Evolutionary conservation across 2,113 vertebrate species (phyloP).

Genomic region (Callocephalon fimbriatum): DNA sequence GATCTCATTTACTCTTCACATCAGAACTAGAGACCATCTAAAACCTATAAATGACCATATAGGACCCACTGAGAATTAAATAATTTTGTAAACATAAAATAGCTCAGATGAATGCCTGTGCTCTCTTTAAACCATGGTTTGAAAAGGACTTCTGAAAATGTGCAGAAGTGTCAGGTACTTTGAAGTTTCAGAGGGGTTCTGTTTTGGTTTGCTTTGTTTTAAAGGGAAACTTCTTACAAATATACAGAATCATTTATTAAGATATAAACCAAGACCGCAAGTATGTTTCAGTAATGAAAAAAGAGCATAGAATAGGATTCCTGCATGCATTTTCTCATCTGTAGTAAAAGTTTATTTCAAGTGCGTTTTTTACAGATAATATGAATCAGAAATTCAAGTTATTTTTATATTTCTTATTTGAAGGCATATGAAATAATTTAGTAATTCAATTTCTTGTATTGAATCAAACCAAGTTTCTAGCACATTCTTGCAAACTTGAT

Average conservation of each 20-base stretch:
- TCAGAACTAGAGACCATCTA: not conserved
- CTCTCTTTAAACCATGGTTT: not conserved
- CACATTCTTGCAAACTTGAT: not conserved
- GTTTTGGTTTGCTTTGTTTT: not conserved
- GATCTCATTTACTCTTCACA: not conserved
- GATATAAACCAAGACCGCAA: not conserved
- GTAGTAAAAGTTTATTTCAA: not conserved
- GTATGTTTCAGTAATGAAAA: not conserved
- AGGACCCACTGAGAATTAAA: not conserved
- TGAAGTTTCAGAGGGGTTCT: rapidly evolving
- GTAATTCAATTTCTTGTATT: not conserved
- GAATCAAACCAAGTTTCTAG: not conserved
- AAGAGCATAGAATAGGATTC: not conserved
- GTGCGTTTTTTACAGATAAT: not conserved
- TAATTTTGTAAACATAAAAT: not conserved
- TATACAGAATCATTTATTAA: not conserved
- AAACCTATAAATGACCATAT: not conserved
- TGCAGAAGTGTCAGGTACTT: not conserved
- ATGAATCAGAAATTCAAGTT: not conserved
- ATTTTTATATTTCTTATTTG: not conserved
- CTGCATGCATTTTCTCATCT: not conserved
- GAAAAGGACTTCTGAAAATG: not conserved
- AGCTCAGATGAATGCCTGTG: not conserved
- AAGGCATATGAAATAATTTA: not conserved
- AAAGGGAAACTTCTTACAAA: not conserved